A percentile compares a stretch with the other conserved stretches of the same genome.
Evolutionary conservation across 2,888 invertebrate species (phyloP).

Genomic region (Drosophila acutilabella): DNA sequence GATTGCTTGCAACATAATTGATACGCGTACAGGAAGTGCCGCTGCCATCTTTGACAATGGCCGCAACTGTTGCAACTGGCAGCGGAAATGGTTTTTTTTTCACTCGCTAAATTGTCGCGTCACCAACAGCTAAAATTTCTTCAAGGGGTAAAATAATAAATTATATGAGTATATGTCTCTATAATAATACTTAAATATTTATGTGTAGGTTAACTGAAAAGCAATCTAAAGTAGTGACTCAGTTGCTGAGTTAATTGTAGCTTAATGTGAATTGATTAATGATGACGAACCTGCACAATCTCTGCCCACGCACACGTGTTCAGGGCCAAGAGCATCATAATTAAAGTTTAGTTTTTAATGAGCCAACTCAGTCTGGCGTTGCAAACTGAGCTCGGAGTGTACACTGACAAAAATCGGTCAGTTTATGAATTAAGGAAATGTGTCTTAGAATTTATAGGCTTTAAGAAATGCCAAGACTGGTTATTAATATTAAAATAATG

Average conservation of each 20-base stretch:
- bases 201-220: background rate
- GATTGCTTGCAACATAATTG: constrained; percentile 41
- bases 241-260: constrained; percentile 19
- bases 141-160: too few species aligned
- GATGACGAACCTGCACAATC: background rate
- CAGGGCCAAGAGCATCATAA: constrained; percentile 52
- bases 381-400: background rate
- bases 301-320: constrained; percentile 15
- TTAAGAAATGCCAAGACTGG: too few species aligned
- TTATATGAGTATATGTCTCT: too few species aligned
- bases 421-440: background rate
- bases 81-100: constrained; percentile 42
- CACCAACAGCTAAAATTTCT: constrained; percentile 12
- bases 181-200: constrained; percentile 1
- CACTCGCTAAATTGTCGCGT: constrained; percentile 23
- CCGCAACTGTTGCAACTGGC: constrained; percentile 37
- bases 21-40: constrained; percentile 32
- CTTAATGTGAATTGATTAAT: constrained; percentile 43
- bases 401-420: background rate
- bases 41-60: constrained; percentile 11
- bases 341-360: constrained; percentile 70
- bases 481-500: too few species aligned
- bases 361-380: constrained; percentile 46
- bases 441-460: too few species aligned
- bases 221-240: constrained; percentile 27